Evolutionary conservation across 2,797 vertebrate species (phyloP), one percentile per base, ranked within the genome.

Genomic region (Xenopus petersii): DNA sequence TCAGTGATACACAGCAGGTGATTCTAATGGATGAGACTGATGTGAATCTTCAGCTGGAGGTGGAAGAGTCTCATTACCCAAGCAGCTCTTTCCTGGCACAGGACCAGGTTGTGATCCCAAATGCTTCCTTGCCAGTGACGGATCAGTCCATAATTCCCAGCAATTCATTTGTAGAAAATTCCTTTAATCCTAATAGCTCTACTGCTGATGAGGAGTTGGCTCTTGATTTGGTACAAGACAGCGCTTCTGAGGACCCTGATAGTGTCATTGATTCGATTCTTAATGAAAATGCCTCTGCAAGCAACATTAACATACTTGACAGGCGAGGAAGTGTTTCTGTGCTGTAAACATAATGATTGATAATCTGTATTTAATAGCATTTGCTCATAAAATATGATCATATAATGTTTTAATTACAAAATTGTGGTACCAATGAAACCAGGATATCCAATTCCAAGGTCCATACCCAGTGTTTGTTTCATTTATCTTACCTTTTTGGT

Each of bases 211-310:
- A 46, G 70, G 79, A 80, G 16, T 72, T 87, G 77, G 83, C 86
- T 1, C 72, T 87, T 11, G 78, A 82, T 11, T 9, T 78, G 74
- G 70, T 72, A 9, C 86, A 82, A 0, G 69, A 69, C 30, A 79
- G 42, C 24, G 51, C 82, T 0, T 80, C 80, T 0, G 88, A 88
- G 62, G 87, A 89, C 58, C 81, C 80, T 0, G 87, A 82, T 21
- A 80, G 81, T 0, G 79, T 87, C 64, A 88, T 84, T 26, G 80
- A 87, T 71, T 84, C 84, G 80, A 80, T 86, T 73, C 75, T 89
- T 70, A 87, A 74, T 0, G 87, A 88, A 74, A 83, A 77, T 75
- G 79, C 1, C 58, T 64, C 79, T 36, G 71, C 78, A 59, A 80
- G 42, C 72, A 81, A 79, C 5, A 81, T 0, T 3, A 82, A 85